Evolutionary conservation across 2,888 invertebrate genomes (phyloP), one percentile per base, ranked within the genome.

Genomic region (Hydropsyche betteni): DNA sequence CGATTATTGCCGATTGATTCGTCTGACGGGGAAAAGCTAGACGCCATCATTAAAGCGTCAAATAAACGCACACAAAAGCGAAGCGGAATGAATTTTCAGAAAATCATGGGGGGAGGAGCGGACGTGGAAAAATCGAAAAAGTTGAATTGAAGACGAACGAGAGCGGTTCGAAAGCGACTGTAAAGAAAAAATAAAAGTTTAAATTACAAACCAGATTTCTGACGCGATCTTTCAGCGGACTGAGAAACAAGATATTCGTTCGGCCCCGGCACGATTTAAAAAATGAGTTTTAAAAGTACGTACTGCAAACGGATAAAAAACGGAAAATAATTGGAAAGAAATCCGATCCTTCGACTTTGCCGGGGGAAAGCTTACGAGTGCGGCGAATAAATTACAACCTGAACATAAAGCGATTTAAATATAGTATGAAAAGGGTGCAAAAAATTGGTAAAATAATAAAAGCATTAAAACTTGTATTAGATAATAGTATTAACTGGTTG

Each of bases 161-260:
- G 12, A 5, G 53, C 53, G 14, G 8, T 24, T 58, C 58, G 24
- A 24, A 58, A 4, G 8, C 5, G 58, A 24, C 58, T 58, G 14
- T 24, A 16, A 58, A 58, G 10, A 44, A 8, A 10, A 44, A 44
- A 44, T 44, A 44, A 53, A 58, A 58, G 58, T 58, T 58, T 58
- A 58, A 58, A 58, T 58, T 58, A 58, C 58, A 58, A 58, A 44
- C 58, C 58, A 58, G 58, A 58, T 58, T 16, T 58, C 8, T 7
- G 24, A 16, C 58, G 58, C 16, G 58, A 58, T 58, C 58, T 44
- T 44, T 44, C 44, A 44, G 44, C 44, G 44, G 44, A 10, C 16
- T 24, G 8, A 24, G 58, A 58, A 58, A 58, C 16, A 58, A 58
- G 58, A 58, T 58, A 58, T 14, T 58, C 58, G 4, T 24, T 53